Conservation (phyloP, 2,888 invertebrate genomes). For the Himalopsyche japonica region DNA sequence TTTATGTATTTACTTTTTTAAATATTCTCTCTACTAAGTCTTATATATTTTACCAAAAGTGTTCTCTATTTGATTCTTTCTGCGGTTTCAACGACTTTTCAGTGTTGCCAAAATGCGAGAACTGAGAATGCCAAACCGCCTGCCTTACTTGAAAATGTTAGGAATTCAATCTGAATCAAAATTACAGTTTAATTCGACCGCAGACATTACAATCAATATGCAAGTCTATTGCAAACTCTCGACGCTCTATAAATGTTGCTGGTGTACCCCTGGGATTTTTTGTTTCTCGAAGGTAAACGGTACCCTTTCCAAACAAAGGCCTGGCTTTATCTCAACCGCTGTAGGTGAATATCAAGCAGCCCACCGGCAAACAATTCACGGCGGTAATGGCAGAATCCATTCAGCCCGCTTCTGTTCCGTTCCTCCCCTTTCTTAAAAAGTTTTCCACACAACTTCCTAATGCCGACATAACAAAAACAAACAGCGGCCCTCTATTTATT, state of each 20-base stretch:
- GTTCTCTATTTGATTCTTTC: too few species aligned
- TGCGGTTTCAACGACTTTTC: too few species aligned
- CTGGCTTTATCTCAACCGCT: conserved; percentile 24
- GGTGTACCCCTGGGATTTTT: neutral
- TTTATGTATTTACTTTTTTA: too few species aligned
- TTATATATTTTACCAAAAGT: too few species aligned
- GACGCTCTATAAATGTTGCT: neutral
- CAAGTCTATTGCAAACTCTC: neutral
- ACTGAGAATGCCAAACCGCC: too few species aligned
- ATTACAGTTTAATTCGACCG: neutral
- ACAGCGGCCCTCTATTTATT: neutral
- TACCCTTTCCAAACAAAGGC: conserved; percentile 3
- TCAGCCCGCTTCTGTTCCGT: neutral
- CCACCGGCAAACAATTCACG: conserved; percentile 11
- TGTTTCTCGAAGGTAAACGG: conserved; percentile 2
- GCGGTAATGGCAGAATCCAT: conserved; percentile 10
- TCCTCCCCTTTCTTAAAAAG: neutral
- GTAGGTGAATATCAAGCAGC: conserved; percentile 23
- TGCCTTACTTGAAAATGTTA: too few species aligned
- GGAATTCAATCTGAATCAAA: too few species aligned
- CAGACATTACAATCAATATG: neutral
- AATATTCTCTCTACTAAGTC: too few species aligned
- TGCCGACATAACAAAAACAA: neutral
- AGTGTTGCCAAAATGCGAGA: too few species aligned
- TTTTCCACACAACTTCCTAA: neutral